Evolutionary conservation across 2,797 vertebrate genomes (phyloP).

Genomic region (Phoebastria nigripes): DNA sequence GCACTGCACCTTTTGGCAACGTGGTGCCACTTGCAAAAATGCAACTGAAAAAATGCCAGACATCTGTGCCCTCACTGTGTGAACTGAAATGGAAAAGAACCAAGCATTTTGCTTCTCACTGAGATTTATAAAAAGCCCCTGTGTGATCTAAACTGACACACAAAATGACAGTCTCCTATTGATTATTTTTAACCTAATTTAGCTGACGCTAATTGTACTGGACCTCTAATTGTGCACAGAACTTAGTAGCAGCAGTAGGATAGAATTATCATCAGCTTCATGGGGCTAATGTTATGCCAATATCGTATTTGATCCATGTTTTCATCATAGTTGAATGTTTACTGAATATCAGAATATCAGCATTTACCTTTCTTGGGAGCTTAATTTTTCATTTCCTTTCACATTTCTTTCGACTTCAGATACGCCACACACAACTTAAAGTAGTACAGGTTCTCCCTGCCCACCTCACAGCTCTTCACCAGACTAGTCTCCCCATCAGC

Average conservation of each 20-base stretch:
- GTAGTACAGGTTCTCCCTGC: not conserved
- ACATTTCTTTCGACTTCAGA: not conserved
- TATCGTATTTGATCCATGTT: not conserved
- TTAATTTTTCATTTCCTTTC: not conserved
- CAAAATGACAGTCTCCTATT: not conserved
- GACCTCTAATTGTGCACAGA: conserved; percentile 4
- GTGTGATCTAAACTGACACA: conserved; percentile 1
- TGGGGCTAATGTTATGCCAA: not conserved
- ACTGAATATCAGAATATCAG: not conserved
- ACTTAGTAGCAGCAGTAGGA: not conserved
- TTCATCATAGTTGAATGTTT: not conserved
- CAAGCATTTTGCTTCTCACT: conserved; percentile 1
- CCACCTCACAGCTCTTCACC: not conserved
- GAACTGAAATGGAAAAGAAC: conserved; percentile 28
- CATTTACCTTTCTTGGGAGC: not conserved
- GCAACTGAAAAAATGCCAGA: conserved; percentile 34
- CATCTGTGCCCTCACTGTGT: conserved; percentile 34
- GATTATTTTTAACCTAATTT: conserved; percentile 42
- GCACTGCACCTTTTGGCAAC: not conserved
- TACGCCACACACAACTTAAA: not conserved
- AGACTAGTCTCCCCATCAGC: not conserved
- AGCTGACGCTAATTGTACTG: not conserved
- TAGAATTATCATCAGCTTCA: not conserved
- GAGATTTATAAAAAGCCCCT: conserved; percentile 22
- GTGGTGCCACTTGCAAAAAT: not conserved